Conservation (phyloP, 2,888 invertebrate genomes). For the Cabera pusaria region DNA sequence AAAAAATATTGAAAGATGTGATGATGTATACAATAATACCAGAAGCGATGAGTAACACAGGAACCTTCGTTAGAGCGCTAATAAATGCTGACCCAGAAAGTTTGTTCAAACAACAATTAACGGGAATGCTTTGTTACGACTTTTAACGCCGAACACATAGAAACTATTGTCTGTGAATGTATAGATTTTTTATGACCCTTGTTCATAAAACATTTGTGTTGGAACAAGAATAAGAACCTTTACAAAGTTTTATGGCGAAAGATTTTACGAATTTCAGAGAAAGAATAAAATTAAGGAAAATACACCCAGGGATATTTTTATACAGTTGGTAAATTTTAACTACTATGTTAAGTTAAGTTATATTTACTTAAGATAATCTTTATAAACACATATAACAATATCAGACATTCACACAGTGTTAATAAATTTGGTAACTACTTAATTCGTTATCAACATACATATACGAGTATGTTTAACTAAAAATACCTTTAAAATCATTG, state of each 20-base stretch:
- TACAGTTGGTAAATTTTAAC: too few species aligned
- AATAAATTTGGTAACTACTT: too few species aligned
- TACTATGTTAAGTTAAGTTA: too few species aligned
- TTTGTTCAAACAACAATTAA: constrained; percentile 57
- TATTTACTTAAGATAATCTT: too few species aligned
- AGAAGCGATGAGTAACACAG: constrained; percentile 43
- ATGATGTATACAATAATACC: too few species aligned
- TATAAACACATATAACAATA: too few species aligned
- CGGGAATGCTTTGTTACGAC: constrained; percentile 52
- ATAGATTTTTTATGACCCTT: constrained; percentile 26
- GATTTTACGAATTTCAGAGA: constrained; percentile 12
- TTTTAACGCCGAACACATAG: constrained; percentile 34
- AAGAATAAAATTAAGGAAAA: constrained; percentile 2
- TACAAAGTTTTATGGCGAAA: constrained; percentile 17
- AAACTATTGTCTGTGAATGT: constrained; percentile 32
- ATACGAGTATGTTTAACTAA: too few species aligned
- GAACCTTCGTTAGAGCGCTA: constrained; percentile 43
- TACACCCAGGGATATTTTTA: too few species aligned
- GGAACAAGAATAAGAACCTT: constrained; percentile 15
- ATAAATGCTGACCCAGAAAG: constrained; percentile 60
- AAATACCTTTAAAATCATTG: too few species aligned
- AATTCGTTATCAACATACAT: too few species aligned
- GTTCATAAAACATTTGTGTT: constrained; percentile 26
- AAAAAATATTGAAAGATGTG: too few species aligned
- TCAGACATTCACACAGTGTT: too few species aligned